Evolutionary conservation across 1,140 invertebrate species (phyloP).

Genomic region (Sycobia sp.): DNA sequence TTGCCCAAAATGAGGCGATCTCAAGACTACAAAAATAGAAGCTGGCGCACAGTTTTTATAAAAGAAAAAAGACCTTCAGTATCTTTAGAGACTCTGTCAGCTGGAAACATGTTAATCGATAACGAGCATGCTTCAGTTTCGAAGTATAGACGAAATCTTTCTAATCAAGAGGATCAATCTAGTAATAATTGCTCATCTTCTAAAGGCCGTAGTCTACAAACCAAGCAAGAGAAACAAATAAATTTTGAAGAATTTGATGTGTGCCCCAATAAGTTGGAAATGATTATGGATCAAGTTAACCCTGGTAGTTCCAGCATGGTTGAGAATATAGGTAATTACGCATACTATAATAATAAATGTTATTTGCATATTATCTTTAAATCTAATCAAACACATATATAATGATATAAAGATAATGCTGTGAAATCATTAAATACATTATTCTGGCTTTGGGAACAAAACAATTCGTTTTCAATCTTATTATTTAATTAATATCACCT

Average conservation of each 20-base stretch:
- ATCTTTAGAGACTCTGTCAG: slow-evolving; percentile 51
- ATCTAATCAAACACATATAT: no score
- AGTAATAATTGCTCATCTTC: slow-evolving; percentile 17
- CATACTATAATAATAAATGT: no score
- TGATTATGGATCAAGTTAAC: slow-evolving; percentile 46
- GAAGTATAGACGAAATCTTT: slow-evolving; percentile 53
- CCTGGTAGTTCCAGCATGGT: slow-evolving; percentile 42
- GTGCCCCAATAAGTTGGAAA: slow-evolving; percentile 47
- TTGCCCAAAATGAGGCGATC: slow-evolving; percentile 52
- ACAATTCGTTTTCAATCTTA: no score
- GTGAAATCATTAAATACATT: no score
- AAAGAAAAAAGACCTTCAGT: slow-evolving; percentile 56
- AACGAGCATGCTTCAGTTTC: slow-evolving; percentile 39
- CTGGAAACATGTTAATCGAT: slow-evolving; percentile 37
- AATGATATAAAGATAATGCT: no score
- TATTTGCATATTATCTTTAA: no score
- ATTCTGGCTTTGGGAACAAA: no score
- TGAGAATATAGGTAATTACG: slow-evolving; percentile 41
- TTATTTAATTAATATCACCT: no score
- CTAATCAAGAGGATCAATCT: slow-evolving; percentile 44
- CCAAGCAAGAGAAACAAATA: slow-evolving; percentile 28
- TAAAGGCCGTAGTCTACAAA: slow-evolving; percentile 17
- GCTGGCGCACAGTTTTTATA: slow-evolving; percentile 55
- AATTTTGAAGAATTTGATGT: slow-evolving; percentile 51
- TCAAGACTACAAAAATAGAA: slow-evolving; percentile 52